Conservation (phyloP, 2,888 invertebrate genomes). For the Lasioglossum pauxillum region DNA sequence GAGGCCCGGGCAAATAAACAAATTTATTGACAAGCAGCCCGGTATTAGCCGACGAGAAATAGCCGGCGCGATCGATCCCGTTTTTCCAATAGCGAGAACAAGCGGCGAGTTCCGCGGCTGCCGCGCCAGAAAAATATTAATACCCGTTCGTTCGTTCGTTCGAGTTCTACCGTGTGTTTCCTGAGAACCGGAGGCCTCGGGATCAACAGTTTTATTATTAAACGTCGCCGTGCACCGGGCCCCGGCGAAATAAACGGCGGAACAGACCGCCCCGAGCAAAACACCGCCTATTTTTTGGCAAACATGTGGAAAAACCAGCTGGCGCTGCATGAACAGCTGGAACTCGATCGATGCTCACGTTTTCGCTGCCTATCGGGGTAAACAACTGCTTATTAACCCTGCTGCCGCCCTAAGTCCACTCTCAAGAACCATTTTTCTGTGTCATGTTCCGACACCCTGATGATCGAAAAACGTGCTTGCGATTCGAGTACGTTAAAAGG, state of each 20-base stretch:
- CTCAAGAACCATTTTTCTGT: not conserved
- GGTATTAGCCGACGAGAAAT: not conserved
- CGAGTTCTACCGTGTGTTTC: not conserved
- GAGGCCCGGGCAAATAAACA: conserved; percentile 3
- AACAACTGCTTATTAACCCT: not conserved
- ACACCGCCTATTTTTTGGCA: not conserved
- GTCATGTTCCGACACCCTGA: too few relatives aligned
- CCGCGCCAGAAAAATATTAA: conserved; percentile 19
- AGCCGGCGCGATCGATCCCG: not conserved
- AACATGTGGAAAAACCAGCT: not conserved
- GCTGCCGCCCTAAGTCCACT: not conserved
- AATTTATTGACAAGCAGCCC: not conserved
- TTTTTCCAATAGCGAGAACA: not conserved
- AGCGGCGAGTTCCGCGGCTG: not conserved
- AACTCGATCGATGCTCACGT: not conserved
- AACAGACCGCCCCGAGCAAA: not conserved
- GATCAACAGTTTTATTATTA: conserved; percentile 23
- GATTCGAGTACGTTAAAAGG: not conserved
- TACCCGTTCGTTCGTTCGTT: not conserved
- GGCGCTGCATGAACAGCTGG: not conserved
- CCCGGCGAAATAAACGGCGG: not conserved
- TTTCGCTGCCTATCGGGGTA: conserved; percentile 2
- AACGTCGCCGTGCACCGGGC: not conserved
- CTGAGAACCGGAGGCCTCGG: not conserved
- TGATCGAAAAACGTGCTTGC: not conserved